Evolutionary conservation across 2,888 invertebrate genomes (phyloP).

Genomic region (Aquatica leii): DNA sequence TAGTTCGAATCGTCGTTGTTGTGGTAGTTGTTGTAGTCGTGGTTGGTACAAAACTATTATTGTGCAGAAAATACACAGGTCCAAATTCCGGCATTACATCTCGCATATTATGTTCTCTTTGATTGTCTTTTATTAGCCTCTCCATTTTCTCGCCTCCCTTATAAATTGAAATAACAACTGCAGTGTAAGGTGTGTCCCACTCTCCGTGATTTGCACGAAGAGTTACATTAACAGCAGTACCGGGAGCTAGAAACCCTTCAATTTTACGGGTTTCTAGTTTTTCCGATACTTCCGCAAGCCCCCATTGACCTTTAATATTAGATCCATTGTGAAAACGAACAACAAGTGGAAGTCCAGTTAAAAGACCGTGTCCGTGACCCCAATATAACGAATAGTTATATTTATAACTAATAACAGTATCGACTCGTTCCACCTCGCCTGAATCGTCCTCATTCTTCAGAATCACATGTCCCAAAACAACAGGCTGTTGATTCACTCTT

Average conservation of each 20-base stretch:
- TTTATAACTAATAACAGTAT: constrained; percentile 76
- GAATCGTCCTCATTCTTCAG: constrained; percentile 58
- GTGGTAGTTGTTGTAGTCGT: constrained; percentile 71
- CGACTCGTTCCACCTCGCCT: constrained; percentile 68
- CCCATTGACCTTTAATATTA: constrained; percentile 73
- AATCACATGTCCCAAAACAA: constrained; percentile 57
- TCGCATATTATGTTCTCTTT: constrained; percentile 71
- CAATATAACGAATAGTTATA: constrained; percentile 77
- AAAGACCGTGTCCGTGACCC: constrained; percentile 80
- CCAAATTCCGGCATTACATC: constrained; percentile 78
- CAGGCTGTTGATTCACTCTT: constrained; percentile 50
- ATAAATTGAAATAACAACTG: constrained; percentile 74
- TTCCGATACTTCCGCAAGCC: constrained; percentile 63
- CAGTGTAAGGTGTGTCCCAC: constrained; percentile 78
- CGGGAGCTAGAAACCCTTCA: constrained; percentile 70
- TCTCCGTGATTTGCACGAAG: constrained; percentile 77
- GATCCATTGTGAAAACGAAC: constrained; percentile 68
- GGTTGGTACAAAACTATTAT: constrained; percentile 80
- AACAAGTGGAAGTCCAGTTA: constrained; percentile 73
- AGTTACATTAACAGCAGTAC: constrained; percentile 84
- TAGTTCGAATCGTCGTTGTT: constrained; percentile 61
- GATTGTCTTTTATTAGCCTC: constrained; percentile 69
- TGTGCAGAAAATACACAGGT: constrained; percentile 78
- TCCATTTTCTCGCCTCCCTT: constrained; percentile 68
- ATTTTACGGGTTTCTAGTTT: constrained; percentile 71